These are phyloP conservation scores for Atherix ibis DNA, from an alignment of 2,888 invertebrate species.

Conservation along the genomic window DNA sequence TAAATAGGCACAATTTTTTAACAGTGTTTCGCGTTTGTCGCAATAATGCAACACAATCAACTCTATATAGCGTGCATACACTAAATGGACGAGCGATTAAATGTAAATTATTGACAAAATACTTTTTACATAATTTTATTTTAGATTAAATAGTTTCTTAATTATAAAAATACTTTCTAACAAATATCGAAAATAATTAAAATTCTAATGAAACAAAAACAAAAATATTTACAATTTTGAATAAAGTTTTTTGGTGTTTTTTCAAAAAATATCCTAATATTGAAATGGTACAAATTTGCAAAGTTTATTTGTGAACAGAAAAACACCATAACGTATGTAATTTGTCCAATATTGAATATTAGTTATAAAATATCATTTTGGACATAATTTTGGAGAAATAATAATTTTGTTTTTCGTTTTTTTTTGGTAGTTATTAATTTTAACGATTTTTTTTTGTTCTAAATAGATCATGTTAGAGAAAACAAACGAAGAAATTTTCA, in stretches of 20 bases:
- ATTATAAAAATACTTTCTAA: slow-evolving; percentile 6
- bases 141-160: no score
- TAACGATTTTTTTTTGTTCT: neutral
- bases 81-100: slow-evolving; percentile 27
- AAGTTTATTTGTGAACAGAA: no score
- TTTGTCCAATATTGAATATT: no score
- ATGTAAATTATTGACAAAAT: slow-evolving; percentile 23
- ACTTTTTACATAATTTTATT: no score
- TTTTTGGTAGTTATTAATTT: no score
- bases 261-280: no score
- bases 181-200: slow-evolving; percentile 4
- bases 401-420: slow-evolving; percentile 1
- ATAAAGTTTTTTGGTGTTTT: no score
- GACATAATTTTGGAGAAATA: no score
- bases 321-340: no score
- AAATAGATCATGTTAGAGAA: slow-evolving; percentile 13
- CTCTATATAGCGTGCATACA: slow-evolving; percentile 25
- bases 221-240: no score
- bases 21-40: slow-evolving; percentile 26
- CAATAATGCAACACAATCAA: slow-evolving; percentile 20
- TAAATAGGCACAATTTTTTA: slow-evolving; percentile 9
- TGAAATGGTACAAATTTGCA: no score
- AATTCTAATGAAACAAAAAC: slow-evolving; percentile 4
- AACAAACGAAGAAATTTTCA: slow-evolving; percentile 24
- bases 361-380: no score